phyloP scores from a whole-genome alignment of 2,797 vertebrate species.

The Mallotus villosus region DNA sequence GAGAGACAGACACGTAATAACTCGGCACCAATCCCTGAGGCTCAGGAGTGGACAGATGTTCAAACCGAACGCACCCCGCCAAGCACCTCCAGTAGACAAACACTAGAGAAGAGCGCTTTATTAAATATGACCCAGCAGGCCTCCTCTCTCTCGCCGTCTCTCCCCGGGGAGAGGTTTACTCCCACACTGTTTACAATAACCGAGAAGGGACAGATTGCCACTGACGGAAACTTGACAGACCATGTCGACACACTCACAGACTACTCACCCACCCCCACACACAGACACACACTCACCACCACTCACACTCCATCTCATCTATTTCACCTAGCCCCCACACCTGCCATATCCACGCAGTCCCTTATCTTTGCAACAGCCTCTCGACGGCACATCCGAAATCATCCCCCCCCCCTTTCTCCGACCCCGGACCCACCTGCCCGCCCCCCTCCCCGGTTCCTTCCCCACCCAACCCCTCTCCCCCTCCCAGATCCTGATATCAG shows the following conservation, averaged over 20 bases:
- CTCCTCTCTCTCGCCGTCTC: neutral
- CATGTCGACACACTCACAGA: neutral
- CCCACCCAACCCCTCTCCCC: too few species aligned
- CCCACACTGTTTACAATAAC: neutral
- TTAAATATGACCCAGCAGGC: neutral
- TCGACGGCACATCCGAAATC: neutral
- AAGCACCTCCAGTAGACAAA: conserved; percentile 29
- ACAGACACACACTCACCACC: conserved; percentile 5
- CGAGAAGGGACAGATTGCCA: neutral
- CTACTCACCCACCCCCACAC: neutral
- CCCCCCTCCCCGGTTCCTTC: neutral
- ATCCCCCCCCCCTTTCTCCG: neutral
- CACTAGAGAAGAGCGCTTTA: conserved; percentile 14
- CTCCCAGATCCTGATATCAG: too few species aligned
- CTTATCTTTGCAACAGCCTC: neutral
- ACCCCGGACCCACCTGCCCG: too few species aligned
- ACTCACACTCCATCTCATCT: neutral
- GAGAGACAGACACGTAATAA: conserved; percentile 3
- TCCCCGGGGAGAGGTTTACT: neutral
- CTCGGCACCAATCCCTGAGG: conserved; percentile 19
- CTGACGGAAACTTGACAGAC: neutral
- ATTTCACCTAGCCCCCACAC: neutral
- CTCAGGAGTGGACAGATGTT: conserved; percentile 30
- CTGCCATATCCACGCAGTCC: neutral
- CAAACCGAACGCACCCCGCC: conserved; percentile 16